These are phyloP conservation scores for Syncerus caffer DNA, from an alignment of 2,797 vertebrate genomes.

Conservation along the genomic window DNA sequence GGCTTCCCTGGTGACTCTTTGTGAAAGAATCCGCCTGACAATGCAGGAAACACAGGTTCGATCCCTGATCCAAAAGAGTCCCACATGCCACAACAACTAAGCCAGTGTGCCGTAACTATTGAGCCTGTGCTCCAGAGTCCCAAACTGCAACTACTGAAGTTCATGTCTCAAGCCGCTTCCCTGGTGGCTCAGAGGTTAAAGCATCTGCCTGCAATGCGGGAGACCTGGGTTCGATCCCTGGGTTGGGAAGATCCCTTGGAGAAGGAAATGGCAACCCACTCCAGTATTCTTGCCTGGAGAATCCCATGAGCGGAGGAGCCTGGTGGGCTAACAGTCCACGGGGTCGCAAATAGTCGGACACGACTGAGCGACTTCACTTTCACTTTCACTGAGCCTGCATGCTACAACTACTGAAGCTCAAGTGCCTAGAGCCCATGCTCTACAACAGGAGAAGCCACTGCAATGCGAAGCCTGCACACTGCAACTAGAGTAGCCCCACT, in stretches of 20 bases:
- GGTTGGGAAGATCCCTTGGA: too few species aligned
- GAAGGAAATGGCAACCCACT: too few species aligned
- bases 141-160: background rate
- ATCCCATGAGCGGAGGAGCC: too few species aligned
- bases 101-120: background rate
- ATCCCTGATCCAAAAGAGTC: background rate
- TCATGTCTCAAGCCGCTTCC: background rate
- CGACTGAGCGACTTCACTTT: too few species aligned
- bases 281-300: too few species aligned
- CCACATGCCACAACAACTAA: background rate
- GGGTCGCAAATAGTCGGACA: too few species aligned
- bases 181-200: too few species aligned
- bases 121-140: background rate
- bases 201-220: too few species aligned
- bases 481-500: background rate
- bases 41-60: background rate
- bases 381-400: background rate
- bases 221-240: too few species aligned
- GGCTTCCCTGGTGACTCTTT: background rate
- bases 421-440: background rate
- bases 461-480: accelerated
- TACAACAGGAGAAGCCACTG: background rate
- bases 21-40: background rate
- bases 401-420: background rate
- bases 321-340: too few species aligned